phyloP scores from a whole-genome alignment of 2,113 vertebrate species.

The Theristicus caerulescens region DNA sequence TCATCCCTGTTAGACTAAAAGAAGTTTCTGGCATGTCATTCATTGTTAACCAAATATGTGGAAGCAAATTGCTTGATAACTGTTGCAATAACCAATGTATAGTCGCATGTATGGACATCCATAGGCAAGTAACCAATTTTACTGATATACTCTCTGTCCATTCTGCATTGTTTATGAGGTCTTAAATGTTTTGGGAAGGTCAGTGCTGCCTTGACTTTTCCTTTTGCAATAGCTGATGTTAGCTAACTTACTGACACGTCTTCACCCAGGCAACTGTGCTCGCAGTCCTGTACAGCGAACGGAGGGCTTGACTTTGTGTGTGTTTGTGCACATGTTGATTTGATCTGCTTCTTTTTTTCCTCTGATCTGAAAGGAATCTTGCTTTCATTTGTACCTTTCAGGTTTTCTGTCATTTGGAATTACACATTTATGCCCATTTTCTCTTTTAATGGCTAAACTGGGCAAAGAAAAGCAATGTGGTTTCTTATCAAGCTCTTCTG shows the following conservation, averaged over 20 bases:
- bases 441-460: conserved; percentile 9
- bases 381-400: conserved; percentile 10
- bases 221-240: conserved; percentile 37
- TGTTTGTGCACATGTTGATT: neutral
- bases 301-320: neutral
- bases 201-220: conserved; percentile 43
- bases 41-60: conserved; percentile 68
- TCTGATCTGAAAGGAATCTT: neutral
- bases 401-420: neutral
- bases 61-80: conserved; percentile 63
- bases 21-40: conserved; percentile 71
- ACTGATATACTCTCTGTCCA: conserved; percentile 58
- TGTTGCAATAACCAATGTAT: conserved; percentile 69
- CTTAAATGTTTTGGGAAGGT: conserved; percentile 54
- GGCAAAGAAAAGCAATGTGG: conserved; percentile 1
- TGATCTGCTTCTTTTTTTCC: neutral
- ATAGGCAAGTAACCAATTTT: conserved; percentile 76
- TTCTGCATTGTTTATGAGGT: conserved; percentile 49
- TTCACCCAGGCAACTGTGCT: conserved; percentile 37
- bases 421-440: neutral
- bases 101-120: conserved; percentile 73
- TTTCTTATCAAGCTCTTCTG: conserved; percentile 23
- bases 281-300: neutral
- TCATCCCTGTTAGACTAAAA: conserved; percentile 80
- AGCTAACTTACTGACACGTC: conserved; percentile 39